Base-by-base conservation (phyloP, 2,888 invertebrate species). In the Lasioglossum marginatum region DNA sequence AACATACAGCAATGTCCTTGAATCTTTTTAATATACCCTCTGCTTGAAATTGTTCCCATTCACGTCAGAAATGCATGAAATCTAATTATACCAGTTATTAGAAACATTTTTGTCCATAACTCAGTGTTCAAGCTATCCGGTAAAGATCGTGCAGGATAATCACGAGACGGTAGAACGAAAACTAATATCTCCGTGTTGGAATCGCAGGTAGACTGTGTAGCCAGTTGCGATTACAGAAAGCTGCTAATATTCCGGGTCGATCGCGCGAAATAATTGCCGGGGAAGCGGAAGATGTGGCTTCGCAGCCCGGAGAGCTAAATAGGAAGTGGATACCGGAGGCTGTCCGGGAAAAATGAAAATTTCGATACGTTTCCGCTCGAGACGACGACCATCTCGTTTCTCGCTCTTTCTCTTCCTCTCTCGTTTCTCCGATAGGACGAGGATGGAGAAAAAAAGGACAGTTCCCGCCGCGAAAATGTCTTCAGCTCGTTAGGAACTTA, bases 401-500 rank as follows among this genome's bases (percentile, higher is more conserved):
- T 12, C 12, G 52, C 31, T 34, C 71, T n/a, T 4, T 60, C 37
- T 31, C 60, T 48, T 5, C 34, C 19, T 34, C 34, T 40, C 74
- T 74, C 76, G 23, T 66, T 66, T 66, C 66, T 66, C 66, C 66
- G 73, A 84, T 77, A 43, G 57, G 60, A 48, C 43, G 66, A 48
- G 37, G 34, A 60, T 1, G 19, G 10, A 14, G 68, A 23, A 40
- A 52, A 34, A 40, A 60, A n/a, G 43, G 70, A 31, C 40, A 19
- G 71, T 77, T 83, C 71, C 79, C 79, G 27, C 73, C 31, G 79
- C 88, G 86, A 89, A 66, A 92, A 90, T 90, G 90, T 92, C 92
- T 90, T 92, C 88, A 78, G 72, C 88, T 91, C 87, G 89, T 92
- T 91, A 92, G 81, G 79, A 79, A 88, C 83, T 87, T 91, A 92